Evolutionary conservation across 2,888 invertebrate species (phyloP).

Genomic region (Drosophila anceps): DNA sequence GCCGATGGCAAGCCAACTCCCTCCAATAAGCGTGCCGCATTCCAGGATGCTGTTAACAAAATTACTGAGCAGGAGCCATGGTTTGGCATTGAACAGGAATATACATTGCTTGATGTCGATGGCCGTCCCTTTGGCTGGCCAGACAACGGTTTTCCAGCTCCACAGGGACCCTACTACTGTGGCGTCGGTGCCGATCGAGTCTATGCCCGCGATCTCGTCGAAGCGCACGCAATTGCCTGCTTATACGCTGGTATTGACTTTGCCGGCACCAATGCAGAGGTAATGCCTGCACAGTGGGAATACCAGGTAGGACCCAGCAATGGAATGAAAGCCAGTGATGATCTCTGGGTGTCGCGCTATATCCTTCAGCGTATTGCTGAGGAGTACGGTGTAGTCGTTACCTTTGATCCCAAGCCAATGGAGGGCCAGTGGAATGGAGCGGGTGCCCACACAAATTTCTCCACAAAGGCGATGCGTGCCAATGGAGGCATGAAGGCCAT

Average conservation of each 20-base stretch:
- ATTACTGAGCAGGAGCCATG: constrained; percentile 88
- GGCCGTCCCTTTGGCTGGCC: constrained; percentile 91
- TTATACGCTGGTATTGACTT: constrained; percentile 92
- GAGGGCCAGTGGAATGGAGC: constrained; percentile 96
- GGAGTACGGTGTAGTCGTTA: constrained; percentile 87
- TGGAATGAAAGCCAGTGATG: constrained; percentile 88
- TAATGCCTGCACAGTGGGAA: constrained; percentile 93
- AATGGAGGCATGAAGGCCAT: constrained; percentile 90
- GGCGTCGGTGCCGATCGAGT: constrained; percentile 92
- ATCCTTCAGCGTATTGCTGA: constrained; percentile 87
- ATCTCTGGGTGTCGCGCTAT: constrained; percentile 88
- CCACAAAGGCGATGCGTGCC: constrained; percentile 93
- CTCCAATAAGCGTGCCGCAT: constrained; percentile 86
- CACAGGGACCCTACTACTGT: constrained; percentile 93
- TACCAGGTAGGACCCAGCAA: constrained; percentile 88
- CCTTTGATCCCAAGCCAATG: constrained; percentile 88
- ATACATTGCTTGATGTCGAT: constrained; percentile 87
- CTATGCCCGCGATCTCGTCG: constrained; percentile 92
- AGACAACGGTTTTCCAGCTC: constrained; percentile 88
- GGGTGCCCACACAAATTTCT: constrained; percentile 96
- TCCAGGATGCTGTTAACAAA: constrained; percentile 86
- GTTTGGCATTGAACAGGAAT: constrained; percentile 91
- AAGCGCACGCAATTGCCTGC: constrained; percentile 90
- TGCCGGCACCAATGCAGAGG: constrained; percentile 93
- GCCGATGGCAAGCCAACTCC: constrained; percentile 85